Percentiles rank a stretch among this genome's conserved stretches.
phyloP scores from a whole-genome alignment of 2,888 invertebrate species.

The Cataglyphis rosenhaueri region DNA sequence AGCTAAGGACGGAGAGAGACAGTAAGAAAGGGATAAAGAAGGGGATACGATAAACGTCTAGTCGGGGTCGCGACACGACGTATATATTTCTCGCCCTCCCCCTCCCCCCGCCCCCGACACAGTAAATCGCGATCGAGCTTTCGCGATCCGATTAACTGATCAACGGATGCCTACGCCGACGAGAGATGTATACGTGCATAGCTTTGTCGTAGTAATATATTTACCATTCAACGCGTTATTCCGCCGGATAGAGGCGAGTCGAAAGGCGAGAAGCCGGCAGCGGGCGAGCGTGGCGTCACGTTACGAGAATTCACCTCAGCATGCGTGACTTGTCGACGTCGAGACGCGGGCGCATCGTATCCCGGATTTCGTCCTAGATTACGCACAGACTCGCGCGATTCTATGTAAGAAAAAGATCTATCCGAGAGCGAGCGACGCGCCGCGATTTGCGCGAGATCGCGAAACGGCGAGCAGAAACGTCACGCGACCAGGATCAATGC shows the following conservation, averaged over 20 bases:
- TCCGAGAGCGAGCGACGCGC: background rate
- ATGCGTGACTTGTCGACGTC: conserved; percentile 1
- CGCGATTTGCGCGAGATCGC: conserved; percentile 13
- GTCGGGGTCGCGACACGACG: background rate
- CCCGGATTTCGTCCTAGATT: background rate
- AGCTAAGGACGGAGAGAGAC: background rate
- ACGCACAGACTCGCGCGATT: background rate
- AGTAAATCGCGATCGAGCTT: background rate
- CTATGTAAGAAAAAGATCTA: background rate
- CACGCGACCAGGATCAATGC: conserved; percentile 73
- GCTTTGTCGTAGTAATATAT: conserved; percentile 48
- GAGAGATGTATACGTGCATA: conserved; percentile 13
- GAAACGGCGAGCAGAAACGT: conserved; percentile 50
- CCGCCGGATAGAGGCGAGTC: conserved; percentile 42
- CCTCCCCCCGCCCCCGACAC: background rate
- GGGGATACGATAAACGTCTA: background rate
- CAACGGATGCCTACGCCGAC: background rate
- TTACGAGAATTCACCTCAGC: conserved; percentile 27
- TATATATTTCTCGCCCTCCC: background rate
- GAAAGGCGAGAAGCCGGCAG: conserved; percentile 46
- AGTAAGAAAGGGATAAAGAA: background rate
- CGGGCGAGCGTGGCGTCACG: conserved; percentile 27
- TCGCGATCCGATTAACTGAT: background rate
- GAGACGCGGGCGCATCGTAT: conserved; percentile 3
- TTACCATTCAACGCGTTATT: conserved; percentile 73